Evolutionary conservation across 2,888 invertebrate genomes (phyloP).

Genomic region (Teinopalpus imperialis): DNA sequence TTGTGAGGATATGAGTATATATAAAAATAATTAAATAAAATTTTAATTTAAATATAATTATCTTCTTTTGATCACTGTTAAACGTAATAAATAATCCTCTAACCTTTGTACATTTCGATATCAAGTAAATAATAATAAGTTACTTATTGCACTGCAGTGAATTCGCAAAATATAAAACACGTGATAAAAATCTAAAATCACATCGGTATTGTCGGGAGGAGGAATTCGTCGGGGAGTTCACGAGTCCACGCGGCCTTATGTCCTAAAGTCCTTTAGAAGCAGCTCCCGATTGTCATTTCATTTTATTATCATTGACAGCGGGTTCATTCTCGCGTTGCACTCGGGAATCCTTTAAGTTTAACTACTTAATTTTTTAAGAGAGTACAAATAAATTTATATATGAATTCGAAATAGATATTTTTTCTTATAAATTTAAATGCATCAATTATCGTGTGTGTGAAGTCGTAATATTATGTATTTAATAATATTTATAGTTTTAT

Average conservation of each 20-base stretch:
- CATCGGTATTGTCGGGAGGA: constrained; percentile 3
- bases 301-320: constrained; percentile 24
- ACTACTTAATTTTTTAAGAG: constrained; percentile 3
- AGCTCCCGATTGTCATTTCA: constrained; percentile 30
- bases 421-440: not conserved
- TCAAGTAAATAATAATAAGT: no score
- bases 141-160: no score
- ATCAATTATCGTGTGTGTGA: not conserved
- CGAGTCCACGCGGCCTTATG: constrained; percentile 34
- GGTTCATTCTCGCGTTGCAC: constrained; percentile 28
- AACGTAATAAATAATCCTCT: no score
- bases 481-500: no score
- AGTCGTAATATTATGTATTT: no score
- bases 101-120: no score
- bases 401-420: not conserved
- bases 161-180: constrained; percentile 8
- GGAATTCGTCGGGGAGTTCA: constrained; percentile 41
- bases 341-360: constrained; percentile 22
- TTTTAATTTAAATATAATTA: no score
- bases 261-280: constrained; percentile 34
- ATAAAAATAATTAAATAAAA: no score
- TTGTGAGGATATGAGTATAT: no score
- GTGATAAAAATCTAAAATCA: constrained; percentile 22
- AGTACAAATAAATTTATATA: not conserved
- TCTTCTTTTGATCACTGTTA: no score